Percentiles rank a stretch among this genome's conserved stretches.
Evolutionary conservation across 2,888 invertebrate species (phyloP).

Genomic region (Tupiocoris notatus): DNA sequence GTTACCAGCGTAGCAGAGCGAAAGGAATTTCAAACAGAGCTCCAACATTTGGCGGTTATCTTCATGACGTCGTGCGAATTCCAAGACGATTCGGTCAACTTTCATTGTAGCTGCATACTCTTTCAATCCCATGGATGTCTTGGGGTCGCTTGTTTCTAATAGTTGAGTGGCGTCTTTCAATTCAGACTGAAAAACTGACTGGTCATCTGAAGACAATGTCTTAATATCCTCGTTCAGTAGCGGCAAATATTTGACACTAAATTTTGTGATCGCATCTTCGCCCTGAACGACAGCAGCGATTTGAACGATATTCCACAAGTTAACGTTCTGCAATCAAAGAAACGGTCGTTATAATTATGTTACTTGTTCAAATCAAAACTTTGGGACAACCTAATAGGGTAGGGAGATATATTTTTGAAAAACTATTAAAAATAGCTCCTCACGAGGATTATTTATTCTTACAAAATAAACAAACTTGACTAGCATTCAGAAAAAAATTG

Average conservation of each 20-base stretch:
- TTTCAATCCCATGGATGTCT: not conserved
- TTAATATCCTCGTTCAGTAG: not conserved
- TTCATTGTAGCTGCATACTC: not conserved
- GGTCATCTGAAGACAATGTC: not conserved
- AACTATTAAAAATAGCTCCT: too few species aligned
- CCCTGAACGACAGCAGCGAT: not conserved
- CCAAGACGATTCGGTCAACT: not conserved
- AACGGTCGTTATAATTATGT: too few species aligned
- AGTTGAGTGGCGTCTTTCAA: not conserved
- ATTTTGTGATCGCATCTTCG: not conserved
- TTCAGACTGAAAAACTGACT: not conserved
- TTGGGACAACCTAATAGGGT: too few species aligned
- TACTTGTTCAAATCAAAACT: too few species aligned
- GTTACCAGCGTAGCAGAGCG: not conserved
- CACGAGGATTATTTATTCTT: too few species aligned
- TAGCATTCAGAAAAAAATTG: too few species aligned
- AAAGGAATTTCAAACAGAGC: not conserved
- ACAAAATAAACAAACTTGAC: too few species aligned
- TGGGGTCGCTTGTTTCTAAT: not conserved
- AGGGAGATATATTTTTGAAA: too few species aligned
- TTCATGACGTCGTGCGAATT: not conserved
- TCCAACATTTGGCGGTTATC: not conserved
- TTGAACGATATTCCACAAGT: not conserved
- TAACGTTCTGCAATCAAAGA: not conserved
- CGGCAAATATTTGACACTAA: not conserved